These are phyloP conservation scores for Labeo rohita DNA, from an alignment of 2,113 vertebrate genomes.

Conservation along the genomic window DNA sequence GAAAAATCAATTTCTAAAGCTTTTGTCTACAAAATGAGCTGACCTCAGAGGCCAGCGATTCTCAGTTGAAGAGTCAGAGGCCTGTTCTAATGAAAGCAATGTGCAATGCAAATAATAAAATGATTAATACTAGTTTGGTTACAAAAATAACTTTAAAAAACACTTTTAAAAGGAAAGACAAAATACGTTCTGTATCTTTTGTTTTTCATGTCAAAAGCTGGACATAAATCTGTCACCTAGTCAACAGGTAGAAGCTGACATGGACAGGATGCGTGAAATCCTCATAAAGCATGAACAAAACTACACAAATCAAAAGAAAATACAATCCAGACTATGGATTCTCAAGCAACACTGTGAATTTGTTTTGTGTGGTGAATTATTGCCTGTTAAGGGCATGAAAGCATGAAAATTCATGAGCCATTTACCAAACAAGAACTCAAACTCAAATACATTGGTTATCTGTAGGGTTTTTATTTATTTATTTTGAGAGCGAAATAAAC, in stretches of 20 bases:
- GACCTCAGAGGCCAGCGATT: background rate
- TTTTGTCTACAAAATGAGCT: background rate
- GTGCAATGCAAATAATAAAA: background rate
- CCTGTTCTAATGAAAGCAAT: conserved; percentile 1
- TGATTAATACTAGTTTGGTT: background rate
- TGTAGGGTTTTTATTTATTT: background rate
- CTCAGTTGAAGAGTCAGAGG: background rate
- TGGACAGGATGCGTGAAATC: no score
- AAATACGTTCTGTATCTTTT: background rate
- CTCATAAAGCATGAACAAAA: no score
- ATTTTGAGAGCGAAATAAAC: background rate
- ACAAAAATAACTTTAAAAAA: background rate
- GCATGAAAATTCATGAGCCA: background rate
- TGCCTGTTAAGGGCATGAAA: background rate
- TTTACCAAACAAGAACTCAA: background rate
- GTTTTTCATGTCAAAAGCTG: background rate
- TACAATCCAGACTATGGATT: background rate
- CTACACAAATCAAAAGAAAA: no score
- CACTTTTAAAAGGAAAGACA: background rate
- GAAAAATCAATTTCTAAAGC: conserved; percentile 5
- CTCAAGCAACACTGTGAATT: background rate
- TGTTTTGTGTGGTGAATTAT: background rate
- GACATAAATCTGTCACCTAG: no score
- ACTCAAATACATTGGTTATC: background rate
- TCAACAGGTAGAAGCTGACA: no score